These are phyloP conservation scores for Blastomussa wellsi DNA, from an alignment of 92 coral and sea anemone genomes.

Conservation along the genomic window DNA sequence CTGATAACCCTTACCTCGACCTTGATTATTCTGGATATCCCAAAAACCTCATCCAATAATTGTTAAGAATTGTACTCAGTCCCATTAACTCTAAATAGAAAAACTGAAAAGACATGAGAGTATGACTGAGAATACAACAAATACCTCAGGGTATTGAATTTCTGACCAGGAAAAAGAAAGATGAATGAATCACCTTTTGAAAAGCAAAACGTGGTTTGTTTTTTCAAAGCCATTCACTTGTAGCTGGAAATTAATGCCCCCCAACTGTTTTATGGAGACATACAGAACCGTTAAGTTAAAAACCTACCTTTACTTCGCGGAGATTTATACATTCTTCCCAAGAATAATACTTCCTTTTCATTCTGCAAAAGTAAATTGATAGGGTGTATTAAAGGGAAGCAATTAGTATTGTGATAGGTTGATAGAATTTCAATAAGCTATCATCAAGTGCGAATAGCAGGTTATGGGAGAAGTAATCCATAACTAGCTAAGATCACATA, in stretches of 20 bases:
- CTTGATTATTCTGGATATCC: too few species aligned
- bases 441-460: not conserved
- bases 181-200: not conserved
- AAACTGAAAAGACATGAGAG: not conserved
- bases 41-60: too few species aligned
- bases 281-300: not conserved
- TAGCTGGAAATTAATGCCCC: not conserved
- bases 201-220: not conserved
- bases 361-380: slow-evolving; percentile 54
- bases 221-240: not conserved
- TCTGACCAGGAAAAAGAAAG: not conserved
- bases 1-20: too few species aligned
- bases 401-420: not conserved
- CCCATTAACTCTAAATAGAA: not conserved
- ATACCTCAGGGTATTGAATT: not conserved
- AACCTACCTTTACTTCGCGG: slow-evolving; percentile 93
- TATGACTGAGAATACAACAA: not conserved
- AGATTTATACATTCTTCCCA: slow-evolving; percentile 96
- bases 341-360: slow-evolving; percentile 94
- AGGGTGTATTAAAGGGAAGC: not conserved
- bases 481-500: not conserved
- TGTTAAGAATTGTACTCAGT: too few species aligned
- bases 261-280: not conserved
- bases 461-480: not conserved
- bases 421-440: not conserved